Conservation (phyloP, 2,113 vertebrate genomes). For the Forbesichthys papilliferus region DNA sequence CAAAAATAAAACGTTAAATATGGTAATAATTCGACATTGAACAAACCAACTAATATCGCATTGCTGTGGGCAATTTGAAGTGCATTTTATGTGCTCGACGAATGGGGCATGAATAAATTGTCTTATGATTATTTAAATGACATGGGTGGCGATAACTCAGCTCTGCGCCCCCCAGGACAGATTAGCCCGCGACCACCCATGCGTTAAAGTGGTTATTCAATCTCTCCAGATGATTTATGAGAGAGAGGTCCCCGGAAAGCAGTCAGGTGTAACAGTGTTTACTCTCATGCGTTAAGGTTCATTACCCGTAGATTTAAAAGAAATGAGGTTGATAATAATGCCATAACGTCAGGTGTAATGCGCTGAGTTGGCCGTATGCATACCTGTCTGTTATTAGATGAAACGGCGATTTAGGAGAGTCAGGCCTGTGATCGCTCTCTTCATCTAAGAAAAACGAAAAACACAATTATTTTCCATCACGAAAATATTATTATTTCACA, state of each 20-base stretch:
- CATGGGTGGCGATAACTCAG: slow-evolving; percentile 53
- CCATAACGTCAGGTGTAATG: slow-evolving; percentile 33
- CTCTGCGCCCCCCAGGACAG: slow-evolving; percentile 32
- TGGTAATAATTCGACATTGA: not conserved
- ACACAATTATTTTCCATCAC: not conserved
- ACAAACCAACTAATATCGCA: slow-evolving; percentile 8
- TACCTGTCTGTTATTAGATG: slow-evolving; percentile 93
- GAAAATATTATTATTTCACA: no score
- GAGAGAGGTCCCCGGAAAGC: slow-evolving; percentile 26
- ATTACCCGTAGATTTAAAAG: slow-evolving; percentile 31
- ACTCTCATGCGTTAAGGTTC: slow-evolving; percentile 42
- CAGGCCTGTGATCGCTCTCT: slow-evolving; percentile 85
- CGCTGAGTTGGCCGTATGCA: slow-evolving; percentile 43
- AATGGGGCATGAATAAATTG: slow-evolving; percentile 58
- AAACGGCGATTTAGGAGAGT: slow-evolving; percentile 90
- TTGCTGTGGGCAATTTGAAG: slow-evolving; percentile 34
- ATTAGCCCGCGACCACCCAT: slow-evolving; percentile 56
- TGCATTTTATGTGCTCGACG: slow-evolving; percentile 51
- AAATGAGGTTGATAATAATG: slow-evolving; percentile 28
- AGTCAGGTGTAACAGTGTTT: slow-evolving; percentile 61
- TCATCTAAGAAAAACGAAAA: slow-evolving; percentile 77
- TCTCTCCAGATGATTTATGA: slow-evolving; percentile 64
- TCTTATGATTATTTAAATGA: slow-evolving; percentile 67
- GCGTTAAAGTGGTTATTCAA: slow-evolving; percentile 67
- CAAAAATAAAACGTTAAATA: slow-evolving; percentile 23